phyloP scores from a whole-genome alignment of 2,797 vertebrate species.

The Pristis pectinata region DNA sequence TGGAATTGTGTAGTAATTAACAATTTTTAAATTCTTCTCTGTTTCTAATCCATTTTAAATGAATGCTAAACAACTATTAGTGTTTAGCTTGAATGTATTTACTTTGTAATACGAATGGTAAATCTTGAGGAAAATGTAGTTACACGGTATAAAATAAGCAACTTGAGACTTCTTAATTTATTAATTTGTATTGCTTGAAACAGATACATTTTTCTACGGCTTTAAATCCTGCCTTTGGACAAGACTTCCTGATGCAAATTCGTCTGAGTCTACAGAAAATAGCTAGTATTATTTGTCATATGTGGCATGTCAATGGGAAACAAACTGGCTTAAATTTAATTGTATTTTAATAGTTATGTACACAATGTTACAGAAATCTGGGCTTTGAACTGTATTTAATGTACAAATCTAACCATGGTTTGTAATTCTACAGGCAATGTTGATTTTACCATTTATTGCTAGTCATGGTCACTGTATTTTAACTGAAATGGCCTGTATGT shows the following conservation, averaged over 20 bases:
- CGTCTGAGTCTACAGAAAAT: neutral
- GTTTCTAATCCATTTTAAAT: neutral
- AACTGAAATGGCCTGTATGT: neutral
- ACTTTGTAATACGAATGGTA: neutral
- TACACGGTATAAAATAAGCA: neutral
- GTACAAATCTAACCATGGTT: neutral
- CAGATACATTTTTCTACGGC: neutral
- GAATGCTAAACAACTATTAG: neutral
- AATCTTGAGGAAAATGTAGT: neutral
- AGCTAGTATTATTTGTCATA: neutral
- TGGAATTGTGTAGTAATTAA: neutral
- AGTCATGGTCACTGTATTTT: neutral
- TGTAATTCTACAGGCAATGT: neutral
- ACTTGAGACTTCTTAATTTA: neutral
- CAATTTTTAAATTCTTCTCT: neutral
- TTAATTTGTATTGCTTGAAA: neutral
- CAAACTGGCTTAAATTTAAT: neutral
- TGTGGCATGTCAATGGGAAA: neutral
- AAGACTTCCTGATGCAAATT: neutral
- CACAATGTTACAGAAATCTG: neutral
- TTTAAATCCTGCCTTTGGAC: neutral
- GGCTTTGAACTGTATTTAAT: neutral
- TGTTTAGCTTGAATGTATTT: neutral
- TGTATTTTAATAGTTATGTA: neutral
- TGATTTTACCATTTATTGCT: neutral